Evolutionary conservation across 1,140 invertebrate species (phyloP).

Genomic region (Neodiprion virginianus): DNA sequence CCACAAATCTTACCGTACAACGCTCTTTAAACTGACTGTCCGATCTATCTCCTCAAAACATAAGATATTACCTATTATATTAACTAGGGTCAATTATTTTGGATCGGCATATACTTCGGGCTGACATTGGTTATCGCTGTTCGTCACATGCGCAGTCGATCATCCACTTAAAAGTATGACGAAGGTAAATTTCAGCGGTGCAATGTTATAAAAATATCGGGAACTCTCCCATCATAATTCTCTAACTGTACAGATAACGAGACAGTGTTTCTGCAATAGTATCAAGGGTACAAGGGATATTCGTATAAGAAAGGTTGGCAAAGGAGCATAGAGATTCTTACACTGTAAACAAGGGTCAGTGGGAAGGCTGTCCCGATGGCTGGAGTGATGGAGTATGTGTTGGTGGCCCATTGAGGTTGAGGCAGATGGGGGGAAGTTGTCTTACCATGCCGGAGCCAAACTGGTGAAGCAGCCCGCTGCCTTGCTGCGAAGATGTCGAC

Average conservation of each 20-base stretch:
- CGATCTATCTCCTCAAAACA: no score
- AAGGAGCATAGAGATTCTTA: constrained; percentile 69
- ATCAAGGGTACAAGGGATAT: constrained; percentile 19
- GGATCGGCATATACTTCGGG: no score
- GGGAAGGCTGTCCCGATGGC: constrained; percentile 71
- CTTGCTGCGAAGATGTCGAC: constrained; percentile 67
- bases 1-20: no score
- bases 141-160: no score
- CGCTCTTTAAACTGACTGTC: no score
- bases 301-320: constrained; percentile 25
- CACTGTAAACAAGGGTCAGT: constrained; percentile 74
- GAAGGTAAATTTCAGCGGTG: no score
- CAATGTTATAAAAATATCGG: background rate
- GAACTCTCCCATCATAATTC: background rate
- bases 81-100: no score
- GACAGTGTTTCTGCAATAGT: background rate
- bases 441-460: constrained; percentile 88
- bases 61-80: no score
- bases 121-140: no score
- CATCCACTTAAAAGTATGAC: background rate
- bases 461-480: constrained; percentile 80
- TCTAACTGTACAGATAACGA: constrained; percentile 11
- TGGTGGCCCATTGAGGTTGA: constrained; percentile 69
- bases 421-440: constrained; percentile 73
- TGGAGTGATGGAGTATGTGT: constrained; percentile 65